Evolutionary conservation across 2,113 vertebrate genomes (phyloP).

Genomic region (Spea multiplicata): DNA sequence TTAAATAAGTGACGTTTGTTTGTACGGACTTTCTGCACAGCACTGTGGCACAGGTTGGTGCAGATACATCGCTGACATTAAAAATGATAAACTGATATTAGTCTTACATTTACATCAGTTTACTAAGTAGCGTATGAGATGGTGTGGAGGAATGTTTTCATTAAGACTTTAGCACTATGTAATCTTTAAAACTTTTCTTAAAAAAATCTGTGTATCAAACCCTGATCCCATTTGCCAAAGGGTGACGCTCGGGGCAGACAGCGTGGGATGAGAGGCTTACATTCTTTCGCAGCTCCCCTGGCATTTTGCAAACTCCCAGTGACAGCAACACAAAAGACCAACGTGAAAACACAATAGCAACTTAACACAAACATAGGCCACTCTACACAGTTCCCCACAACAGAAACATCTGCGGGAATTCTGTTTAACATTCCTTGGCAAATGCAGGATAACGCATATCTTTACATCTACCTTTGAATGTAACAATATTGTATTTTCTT

Average conservation of each 20-base stretch:
- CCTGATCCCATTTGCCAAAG: constrained; percentile 16
- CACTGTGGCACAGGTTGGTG: no score
- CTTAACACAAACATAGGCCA: constrained; percentile 37
- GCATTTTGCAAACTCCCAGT: constrained; percentile 42
- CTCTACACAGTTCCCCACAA: constrained; percentile 21
- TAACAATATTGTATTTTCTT: constrained; percentile 33
- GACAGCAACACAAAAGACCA: constrained; percentile 36
- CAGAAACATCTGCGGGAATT: constrained; percentile 29
- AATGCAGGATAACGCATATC: constrained; percentile 27
- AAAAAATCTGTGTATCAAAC: neutral
- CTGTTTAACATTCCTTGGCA: constrained; percentile 38
- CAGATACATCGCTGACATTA: no score
- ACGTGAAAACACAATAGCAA: constrained; percentile 43
- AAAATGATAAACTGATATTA: no score
- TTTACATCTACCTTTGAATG: constrained; percentile 18
- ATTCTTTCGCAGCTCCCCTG: constrained; percentile 44
- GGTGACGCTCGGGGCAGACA: constrained; percentile 44
- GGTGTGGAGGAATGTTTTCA: no score
- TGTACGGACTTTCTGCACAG: no score
- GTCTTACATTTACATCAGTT: no score
- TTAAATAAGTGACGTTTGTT: no score
- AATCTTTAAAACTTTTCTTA: no score
- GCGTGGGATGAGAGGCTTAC: constrained; percentile 38
- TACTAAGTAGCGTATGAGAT: no score
- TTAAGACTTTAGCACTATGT: no score